Evolutionary conservation across 2,113 vertebrate species (phyloP).

Genomic region (Oceanodroma tethys): DNA sequence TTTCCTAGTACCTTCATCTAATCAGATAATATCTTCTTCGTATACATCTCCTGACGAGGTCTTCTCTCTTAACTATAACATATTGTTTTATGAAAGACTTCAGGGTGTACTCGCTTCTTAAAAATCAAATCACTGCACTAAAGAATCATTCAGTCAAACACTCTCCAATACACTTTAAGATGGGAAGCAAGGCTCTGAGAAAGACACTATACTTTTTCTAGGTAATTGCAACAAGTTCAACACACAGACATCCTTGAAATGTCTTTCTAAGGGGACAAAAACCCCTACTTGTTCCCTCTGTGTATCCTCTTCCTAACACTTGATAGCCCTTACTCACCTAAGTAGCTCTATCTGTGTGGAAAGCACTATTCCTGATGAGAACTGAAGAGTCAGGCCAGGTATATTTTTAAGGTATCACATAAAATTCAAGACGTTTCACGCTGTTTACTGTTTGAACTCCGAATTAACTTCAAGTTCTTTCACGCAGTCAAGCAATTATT

Average conservation of each 20-base stretch:
- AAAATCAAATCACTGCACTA: neutral
- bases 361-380: accelerated
- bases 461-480: neutral
- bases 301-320: neutral
- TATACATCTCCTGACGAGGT: neutral
- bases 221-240: neutral
- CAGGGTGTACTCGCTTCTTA: neutral
- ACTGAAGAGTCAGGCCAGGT: neutral
- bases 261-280: neutral
- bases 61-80: neutral
- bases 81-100: neutral
- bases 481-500: neutral
- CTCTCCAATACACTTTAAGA: neutral
- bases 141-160: neutral
- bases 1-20: neutral
- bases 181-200: neutral
- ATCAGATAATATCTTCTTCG: neutral
- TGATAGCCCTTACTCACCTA: neutral
- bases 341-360: neutral
- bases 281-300: neutral
- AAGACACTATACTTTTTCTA: neutral
- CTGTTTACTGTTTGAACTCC: neutral
- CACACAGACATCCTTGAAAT: neutral
- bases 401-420: neutral
- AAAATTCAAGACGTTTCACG: neutral